phyloP scores from a whole-genome alignment of 1,140 invertebrate genomes.

The Drosophila tsacasi region DNA sequence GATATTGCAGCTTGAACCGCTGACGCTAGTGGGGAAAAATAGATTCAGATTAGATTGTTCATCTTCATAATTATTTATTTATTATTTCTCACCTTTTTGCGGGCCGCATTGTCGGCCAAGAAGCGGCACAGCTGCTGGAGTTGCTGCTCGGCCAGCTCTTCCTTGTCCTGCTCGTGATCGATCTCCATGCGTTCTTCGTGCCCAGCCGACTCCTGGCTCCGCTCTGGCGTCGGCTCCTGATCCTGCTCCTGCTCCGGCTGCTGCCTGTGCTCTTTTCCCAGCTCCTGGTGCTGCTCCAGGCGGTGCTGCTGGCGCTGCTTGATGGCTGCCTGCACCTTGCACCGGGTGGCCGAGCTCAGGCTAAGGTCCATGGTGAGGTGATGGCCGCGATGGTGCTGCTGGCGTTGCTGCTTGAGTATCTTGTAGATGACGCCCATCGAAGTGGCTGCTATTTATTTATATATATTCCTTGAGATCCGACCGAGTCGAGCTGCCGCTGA shows the following conservation, averaged over 20 bases:
- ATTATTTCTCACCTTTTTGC: constrained; percentile 53
- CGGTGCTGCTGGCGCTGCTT: constrained; percentile 61
- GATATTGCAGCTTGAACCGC: constrained; percentile 42
- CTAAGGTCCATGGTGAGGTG: constrained; percentile 56
- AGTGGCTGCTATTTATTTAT: constrained; percentile 1
- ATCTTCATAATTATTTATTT: neutral
- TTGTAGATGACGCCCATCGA: constrained; percentile 81
- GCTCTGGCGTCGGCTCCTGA: constrained; percentile 5
- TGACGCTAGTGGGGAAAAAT: constrained; percentile 39
- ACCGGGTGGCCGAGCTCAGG: constrained; percentile 61
- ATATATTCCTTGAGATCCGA: constrained; percentile 4
- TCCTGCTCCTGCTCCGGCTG: constrained; percentile 23
- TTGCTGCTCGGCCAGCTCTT: constrained; percentile 56
- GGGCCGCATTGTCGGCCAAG: constrained; percentile 72
- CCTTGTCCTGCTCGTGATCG: constrained; percentile 24
- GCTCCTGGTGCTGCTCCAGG: constrained; percentile 23
- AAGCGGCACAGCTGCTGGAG: constrained; percentile 77
- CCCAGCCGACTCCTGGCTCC: constrained; percentile 2
- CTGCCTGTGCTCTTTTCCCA: constrained; percentile 14
- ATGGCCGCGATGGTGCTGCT: constrained; percentile 9
- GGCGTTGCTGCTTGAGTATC: constrained; percentile 73
- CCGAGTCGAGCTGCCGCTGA: constrained; percentile 33
- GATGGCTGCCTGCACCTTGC: constrained; percentile 68
- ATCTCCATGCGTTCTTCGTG: neutral
- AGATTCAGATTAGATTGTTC: neutral